phyloP scores from a whole-genome alignment of 1,140 invertebrate genomes.

The Bombus affinis region DNA sequence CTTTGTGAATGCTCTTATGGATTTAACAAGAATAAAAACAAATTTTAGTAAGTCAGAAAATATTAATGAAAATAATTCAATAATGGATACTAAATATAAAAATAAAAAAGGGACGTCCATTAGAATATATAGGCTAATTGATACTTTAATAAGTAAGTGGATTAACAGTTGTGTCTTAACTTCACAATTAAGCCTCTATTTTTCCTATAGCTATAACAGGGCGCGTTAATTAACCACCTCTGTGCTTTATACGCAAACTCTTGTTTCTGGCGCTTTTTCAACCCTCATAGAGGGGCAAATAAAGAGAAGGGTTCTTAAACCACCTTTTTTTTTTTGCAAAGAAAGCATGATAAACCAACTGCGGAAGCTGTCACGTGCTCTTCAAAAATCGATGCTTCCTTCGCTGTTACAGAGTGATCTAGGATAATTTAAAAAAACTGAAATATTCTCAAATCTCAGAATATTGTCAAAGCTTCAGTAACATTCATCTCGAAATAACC shows the following conservation, averaged over 20 bases:
- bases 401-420: no score
- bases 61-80: no score
- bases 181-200: conserved; percentile 59
- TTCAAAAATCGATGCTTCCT: no score
- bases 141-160: not conserved
- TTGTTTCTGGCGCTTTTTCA: conserved; percentile 28
- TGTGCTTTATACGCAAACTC: conserved; percentile 57
- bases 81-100: no score
- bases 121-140: no score
- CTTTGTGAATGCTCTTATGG: no score
- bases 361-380: no score
- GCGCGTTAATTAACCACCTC: conserved; percentile 66
- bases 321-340: conserved; percentile 43
- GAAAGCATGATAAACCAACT: conserved; percentile 2
- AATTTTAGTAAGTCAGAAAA: no score
- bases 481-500: not conserved
- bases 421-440: no score
- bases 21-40: no score
- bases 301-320: conserved; percentile 58
- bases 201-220: conserved; percentile 37
- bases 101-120: no score
- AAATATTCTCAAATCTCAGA: not conserved
- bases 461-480: not conserved
- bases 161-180: not conserved
- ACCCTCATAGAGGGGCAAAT: conserved; percentile 36